A percentile compares a stretch with the other conserved stretches of the same genome.
These are phyloP conservation scores for Mallotus villosus DNA, from an alignment of 2,797 vertebrate genomes.

Conservation along the genomic window DNA sequence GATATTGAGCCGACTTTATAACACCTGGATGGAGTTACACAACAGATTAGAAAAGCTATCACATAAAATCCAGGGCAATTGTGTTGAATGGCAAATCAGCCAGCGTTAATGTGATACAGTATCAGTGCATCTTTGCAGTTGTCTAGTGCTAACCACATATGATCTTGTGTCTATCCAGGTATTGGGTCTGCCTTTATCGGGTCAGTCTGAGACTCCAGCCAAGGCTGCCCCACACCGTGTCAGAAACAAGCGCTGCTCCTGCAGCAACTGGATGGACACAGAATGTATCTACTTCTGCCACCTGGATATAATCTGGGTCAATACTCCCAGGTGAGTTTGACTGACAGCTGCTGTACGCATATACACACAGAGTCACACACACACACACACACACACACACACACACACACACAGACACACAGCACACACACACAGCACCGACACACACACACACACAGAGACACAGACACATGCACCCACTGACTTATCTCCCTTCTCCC, in stretches of 20 bases:
- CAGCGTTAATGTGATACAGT: no score
- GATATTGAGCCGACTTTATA: no score
- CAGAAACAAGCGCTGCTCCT: slow-evolving; percentile 88
- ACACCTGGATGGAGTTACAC: no score
- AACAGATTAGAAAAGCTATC: no score
- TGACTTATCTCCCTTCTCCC: slow-evolving; percentile 3
- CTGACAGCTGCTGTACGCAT: background rate
- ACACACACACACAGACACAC: background rate
- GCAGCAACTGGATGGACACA: slow-evolving; percentile 89
- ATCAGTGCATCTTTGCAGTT: no score
- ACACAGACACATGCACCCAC: background rate
- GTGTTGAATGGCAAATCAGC: no score
- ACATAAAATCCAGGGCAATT: no score
- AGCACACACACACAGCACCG: background rate
- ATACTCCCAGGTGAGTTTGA: slow-evolving; percentile 86
- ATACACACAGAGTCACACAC: background rate
- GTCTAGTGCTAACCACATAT: background rate
- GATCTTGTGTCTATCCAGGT: slow-evolving; percentile 67
- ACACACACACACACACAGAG: background rate
- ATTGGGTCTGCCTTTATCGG: slow-evolving; percentile 64
- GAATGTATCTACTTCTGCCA: slow-evolving; percentile 98
- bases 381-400: background rate
- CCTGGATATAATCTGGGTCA: slow-evolving; percentile 96
- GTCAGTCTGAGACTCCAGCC: slow-evolving; percentile 26
- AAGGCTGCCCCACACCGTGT: slow-evolving; percentile 40